phyloP scores from a whole-genome alignment of 2,113 vertebrate species.

The Sclerurus mexicanus region DNA sequence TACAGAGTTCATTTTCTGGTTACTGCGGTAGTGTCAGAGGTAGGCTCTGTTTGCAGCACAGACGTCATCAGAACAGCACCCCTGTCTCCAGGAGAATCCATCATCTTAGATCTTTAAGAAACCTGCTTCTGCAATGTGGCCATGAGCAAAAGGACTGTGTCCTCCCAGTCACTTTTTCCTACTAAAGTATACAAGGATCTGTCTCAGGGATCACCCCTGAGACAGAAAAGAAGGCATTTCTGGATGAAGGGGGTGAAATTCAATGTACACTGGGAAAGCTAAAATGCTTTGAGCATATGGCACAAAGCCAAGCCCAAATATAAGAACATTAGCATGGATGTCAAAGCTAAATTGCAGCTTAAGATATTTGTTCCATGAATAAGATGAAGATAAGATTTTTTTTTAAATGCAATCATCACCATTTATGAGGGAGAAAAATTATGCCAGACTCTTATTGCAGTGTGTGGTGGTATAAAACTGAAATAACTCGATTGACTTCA shows the following conservation, averaged over 20 bases:
- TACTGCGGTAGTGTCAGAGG: background rate
- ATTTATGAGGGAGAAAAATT: background rate
- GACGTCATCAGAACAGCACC: background rate
- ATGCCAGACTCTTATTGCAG: background rate
- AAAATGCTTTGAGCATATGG: background rate
- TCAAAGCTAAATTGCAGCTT: constrained; percentile 7
- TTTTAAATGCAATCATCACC: background rate
- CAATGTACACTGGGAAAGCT: background rate
- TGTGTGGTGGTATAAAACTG: background rate
- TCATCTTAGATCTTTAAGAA: background rate
- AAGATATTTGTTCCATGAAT: background rate
- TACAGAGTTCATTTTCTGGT: background rate
- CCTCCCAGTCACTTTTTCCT: background rate
- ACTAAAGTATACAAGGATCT: background rate
- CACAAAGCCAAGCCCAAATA: background rate
- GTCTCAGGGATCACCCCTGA: background rate
- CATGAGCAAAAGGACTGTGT: background rate
- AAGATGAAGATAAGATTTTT: background rate
- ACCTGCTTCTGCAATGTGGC: background rate
- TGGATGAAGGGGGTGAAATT: background rate
- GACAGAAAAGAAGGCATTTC: background rate
- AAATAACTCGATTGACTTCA: constrained; percentile 51
- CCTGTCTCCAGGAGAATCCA: background rate
- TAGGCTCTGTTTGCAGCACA: background rate
- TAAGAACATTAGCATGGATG: background rate